phyloP scores from a whole-genome alignment of 2,113 vertebrate genomes.

The Struthio camelus region DNA sequence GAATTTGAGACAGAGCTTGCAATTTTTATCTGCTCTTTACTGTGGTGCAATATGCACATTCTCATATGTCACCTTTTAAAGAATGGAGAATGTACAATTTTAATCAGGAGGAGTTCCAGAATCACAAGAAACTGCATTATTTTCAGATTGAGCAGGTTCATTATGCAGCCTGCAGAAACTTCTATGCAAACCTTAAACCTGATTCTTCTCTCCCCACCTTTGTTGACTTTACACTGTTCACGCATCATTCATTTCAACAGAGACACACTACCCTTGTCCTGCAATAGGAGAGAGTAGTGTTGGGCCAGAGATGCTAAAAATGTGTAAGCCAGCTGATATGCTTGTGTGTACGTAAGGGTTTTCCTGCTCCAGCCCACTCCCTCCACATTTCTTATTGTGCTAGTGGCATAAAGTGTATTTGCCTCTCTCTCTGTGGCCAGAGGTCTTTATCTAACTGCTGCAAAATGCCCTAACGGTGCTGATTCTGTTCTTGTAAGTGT shows the following conservation, averaged over 20 bases:
- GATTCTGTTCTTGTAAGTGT: neutral
- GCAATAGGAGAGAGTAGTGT: neutral
- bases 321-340: neutral
- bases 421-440: neutral
- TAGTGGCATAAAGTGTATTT: neutral
- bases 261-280: neutral
- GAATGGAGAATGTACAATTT: neutral
- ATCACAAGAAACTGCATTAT: neutral
- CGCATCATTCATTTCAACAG: neutral
- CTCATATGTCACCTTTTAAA: neutral
- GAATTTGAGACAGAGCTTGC: conserved; percentile 52
- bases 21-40: conserved; percentile 44
- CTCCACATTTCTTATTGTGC: neutral
- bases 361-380: neutral
- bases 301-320: neutral
- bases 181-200: neutral
- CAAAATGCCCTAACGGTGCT: neutral
- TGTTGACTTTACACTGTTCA: neutral
- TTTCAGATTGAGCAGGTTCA: neutral
- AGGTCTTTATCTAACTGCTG: neutral
- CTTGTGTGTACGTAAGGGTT: neutral
- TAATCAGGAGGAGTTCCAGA: neutral
- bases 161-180: neutral
- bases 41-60: conserved; percentile 8
- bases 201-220: neutral